Evolutionary conservation across 2,888 invertebrate species (phyloP).

Genomic region (Diaperis boleti): DNA sequence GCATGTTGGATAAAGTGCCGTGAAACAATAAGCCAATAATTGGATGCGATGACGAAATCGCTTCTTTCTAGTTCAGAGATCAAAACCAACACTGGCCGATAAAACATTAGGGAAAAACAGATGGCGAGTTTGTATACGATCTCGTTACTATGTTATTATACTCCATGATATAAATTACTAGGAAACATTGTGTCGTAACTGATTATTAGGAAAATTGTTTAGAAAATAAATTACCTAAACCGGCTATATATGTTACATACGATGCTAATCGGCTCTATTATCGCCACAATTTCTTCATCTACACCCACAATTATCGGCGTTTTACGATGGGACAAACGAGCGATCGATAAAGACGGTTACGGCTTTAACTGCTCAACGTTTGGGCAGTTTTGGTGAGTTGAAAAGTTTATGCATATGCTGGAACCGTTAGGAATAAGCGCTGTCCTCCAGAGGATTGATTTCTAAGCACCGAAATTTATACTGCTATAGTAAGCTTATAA

Average conservation of each 20-base stretch:
- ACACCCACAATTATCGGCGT: conserved; percentile 32
- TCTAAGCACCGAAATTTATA: too few species aligned
- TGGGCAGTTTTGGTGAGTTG: too few species aligned
- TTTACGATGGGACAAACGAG: neutral
- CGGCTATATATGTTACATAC: conserved; percentile 23
- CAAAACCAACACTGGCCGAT: conserved; percentile 32
- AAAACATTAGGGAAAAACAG: conserved; percentile 35
- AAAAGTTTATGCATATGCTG: too few species aligned
- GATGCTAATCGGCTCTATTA: conserved; percentile 36
- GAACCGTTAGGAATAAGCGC: too few species aligned
- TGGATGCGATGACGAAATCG: conserved; percentile 38
- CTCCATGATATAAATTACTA: conserved; percentile 42
- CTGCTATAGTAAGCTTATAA: too few species aligned
- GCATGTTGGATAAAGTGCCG: conserved; percentile 30
- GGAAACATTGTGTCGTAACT: conserved; percentile 41
- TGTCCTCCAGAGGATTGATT: too few species aligned
- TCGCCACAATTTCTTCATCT: conserved; percentile 34
- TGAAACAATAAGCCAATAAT: conserved; percentile 40
- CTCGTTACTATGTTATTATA: conserved; percentile 30
- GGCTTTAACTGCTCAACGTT: too few species aligned
- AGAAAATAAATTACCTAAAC: conserved; percentile 41
- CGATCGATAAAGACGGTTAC: neutral
- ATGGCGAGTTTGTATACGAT: conserved; percentile 30
- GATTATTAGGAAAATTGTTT: conserved; percentile 44
- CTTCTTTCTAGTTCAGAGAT: conserved; percentile 37